A percentile compares a stretch with the other conserved stretches of the same genome.
These are phyloP conservation scores for Bombus superbus DNA, from an alignment of 1,140 invertebrate genomes.

Conservation along the genomic window DNA sequence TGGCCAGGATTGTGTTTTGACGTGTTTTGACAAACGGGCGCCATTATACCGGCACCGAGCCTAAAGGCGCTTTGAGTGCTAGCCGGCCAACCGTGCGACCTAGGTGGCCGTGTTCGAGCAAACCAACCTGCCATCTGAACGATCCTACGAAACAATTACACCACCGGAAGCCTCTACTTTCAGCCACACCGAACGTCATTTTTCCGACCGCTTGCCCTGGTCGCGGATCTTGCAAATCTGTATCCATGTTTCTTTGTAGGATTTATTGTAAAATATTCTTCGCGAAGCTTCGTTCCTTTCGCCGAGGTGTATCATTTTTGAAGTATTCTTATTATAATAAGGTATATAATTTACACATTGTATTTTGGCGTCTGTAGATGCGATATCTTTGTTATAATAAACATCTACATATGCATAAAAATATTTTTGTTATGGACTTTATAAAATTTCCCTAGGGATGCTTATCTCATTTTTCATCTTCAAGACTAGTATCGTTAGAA, in stretches of 20 bases:
- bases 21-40: conserved; percentile 82
- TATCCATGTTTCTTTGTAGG: background rate
- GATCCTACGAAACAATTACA: conserved; percentile 64
- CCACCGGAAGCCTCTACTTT: conserved; percentile 59
- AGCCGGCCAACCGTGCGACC: conserved; percentile 74
- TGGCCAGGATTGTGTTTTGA: conserved; percentile 79
- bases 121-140: conserved; percentile 23
- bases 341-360: no score
- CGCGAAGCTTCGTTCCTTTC: background rate
- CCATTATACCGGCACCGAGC: conserved; percentile 76
- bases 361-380: no score
- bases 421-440: no score
- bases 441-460: no score
- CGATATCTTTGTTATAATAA: no score
- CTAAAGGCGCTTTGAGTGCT: conserved; percentile 70
- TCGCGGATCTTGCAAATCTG: background rate
- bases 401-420: no score
- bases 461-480: no score
- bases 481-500: no score
- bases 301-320: no score
- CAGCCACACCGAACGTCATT: conserved; percentile 25
- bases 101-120: conserved; percentile 73
- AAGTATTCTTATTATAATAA: no score
- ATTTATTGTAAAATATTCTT: background rate
- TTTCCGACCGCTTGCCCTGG: background rate